Conservation (phyloP, 2,113 vertebrate genomes). For the Apteryx owenii region DNA sequence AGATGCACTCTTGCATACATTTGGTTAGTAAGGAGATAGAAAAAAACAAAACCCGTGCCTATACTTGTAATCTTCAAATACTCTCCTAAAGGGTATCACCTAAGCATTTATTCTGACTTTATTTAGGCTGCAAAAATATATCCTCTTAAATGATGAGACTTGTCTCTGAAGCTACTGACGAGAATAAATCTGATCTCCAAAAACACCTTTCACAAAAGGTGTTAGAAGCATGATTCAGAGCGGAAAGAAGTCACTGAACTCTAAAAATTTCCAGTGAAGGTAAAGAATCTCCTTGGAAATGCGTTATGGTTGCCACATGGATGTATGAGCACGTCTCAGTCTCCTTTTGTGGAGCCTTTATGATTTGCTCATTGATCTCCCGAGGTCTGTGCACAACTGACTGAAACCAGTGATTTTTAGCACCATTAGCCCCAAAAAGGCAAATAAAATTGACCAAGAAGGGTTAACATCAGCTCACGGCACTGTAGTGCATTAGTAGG, state of each 20-base stretch:
- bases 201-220: background rate
- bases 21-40: slow-evolving; percentile 9
- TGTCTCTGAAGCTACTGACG: background rate
- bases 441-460: background rate
- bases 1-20: slow-evolving; percentile 42
- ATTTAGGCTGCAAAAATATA: background rate
- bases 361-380: background rate
- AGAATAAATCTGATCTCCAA: background rate
- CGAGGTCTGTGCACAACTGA: background rate
- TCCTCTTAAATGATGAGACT: background rate
- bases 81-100: background rate
- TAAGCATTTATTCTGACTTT: background rate
- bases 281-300: background rate
- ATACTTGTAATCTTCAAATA: background rate
- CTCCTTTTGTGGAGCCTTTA: background rate
- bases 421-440: background rate
- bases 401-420: background rate
- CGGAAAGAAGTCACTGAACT: background rate
- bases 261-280: background rate
- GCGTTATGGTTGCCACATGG: background rate
- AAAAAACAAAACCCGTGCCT: background rate
- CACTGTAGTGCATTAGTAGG: background rate
- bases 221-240: background rate
- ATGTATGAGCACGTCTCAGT: background rate
- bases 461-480: background rate